A percentile compares a stretch with the other conserved stretches of the same genome.
phyloP scores from a whole-genome alignment of 2,797 vertebrate species.

The Acanthurus lineatus region DNA sequence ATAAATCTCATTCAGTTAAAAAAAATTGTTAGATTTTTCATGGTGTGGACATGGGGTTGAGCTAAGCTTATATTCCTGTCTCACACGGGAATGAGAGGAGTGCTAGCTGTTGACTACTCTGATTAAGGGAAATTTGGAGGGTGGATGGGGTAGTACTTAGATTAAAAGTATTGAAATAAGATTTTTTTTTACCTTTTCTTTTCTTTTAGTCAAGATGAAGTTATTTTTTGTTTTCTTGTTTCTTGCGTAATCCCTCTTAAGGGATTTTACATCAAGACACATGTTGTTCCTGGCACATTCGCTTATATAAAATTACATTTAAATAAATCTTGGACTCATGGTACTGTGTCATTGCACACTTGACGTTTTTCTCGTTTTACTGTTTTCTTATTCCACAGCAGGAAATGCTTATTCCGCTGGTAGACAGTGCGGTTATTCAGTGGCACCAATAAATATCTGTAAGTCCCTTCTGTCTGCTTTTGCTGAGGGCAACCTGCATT shows the following conservation, averaged over 20 bases:
- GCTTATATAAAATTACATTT: conserved; percentile 5
- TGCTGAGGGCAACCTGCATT: conserved; percentile 85
- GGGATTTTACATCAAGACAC: conserved; percentile 12
- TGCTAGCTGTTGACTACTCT: conserved; percentile 65
- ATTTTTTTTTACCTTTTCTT: background rate
- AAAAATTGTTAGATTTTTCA: background rate
- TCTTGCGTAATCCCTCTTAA: too few species aligned
- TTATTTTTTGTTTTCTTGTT: too few species aligned
- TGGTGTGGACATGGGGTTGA: background rate
- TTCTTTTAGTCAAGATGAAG: too few species aligned
- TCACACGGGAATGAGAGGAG: conserved; percentile 20
- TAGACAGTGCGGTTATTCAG: conserved; percentile 88
- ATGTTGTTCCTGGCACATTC: background rate
- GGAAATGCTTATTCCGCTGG: conserved; percentile 83
- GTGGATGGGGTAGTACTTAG: background rate
- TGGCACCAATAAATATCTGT: conserved; percentile 85
- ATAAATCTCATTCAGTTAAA: background rate
- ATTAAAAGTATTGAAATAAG: background rate
- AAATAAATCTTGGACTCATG: conserved; percentile 35
- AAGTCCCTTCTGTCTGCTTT: conserved; percentile 88
- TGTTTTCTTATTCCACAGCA: conserved; percentile 86
- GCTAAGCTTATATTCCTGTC: background rate
- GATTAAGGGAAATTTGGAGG: conserved; percentile 37
- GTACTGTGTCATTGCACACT: conserved; percentile 71
- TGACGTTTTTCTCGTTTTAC: conserved; percentile 75